A percentile compares a stretch with the other conserved stretches of the same genome.
phyloP scores from a whole-genome alignment of 2,797 vertebrate species.

The Ctenopoma kingsleyae region DNA sequence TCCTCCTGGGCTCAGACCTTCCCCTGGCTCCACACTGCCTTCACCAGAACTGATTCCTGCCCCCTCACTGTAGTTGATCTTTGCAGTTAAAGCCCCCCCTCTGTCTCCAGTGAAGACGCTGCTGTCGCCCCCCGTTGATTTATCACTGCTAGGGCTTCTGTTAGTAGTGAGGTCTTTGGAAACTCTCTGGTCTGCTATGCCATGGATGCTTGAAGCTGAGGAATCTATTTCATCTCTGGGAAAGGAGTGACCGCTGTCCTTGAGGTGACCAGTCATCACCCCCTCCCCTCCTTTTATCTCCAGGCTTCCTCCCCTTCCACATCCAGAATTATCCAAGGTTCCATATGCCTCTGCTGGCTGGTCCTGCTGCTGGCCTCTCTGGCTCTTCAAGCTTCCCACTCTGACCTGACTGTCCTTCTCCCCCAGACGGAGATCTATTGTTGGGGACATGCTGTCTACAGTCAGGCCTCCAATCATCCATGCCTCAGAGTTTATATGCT shows the following conservation, averaged over 20 bases:
- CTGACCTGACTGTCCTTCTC: neutral
- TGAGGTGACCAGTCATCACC: neutral
- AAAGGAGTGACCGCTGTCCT: neutral
- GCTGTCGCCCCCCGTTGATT: neutral
- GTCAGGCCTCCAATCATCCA: neutral
- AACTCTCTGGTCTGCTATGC: conserved; percentile 13
- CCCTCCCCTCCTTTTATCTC: conserved; percentile 18
- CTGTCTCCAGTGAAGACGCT: conserved; percentile 8
- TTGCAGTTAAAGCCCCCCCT: conserved; percentile 8
- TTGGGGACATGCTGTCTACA: neutral
- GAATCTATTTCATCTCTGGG: conserved; percentile 42
- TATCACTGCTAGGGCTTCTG: neutral
- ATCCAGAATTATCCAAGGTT: neutral
- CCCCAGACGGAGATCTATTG: neutral
- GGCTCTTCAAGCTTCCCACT: conserved; percentile 2
- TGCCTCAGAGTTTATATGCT: conserved; percentile 26
- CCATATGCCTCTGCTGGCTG: neutral
- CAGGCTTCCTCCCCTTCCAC: conserved; percentile 6
- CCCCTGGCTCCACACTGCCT: conserved; percentile 17
- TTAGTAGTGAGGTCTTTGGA: neutral
- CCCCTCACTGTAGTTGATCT: neutral
- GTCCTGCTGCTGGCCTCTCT: conserved; percentile 7
- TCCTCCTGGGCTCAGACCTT: conserved; percentile 31
- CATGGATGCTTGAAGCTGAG: neutral
- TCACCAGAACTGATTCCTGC: conserved; percentile 24